phyloP scores from a whole-genome alignment of 1,140 invertebrate species.

The Lycorma delicatula region DNA sequence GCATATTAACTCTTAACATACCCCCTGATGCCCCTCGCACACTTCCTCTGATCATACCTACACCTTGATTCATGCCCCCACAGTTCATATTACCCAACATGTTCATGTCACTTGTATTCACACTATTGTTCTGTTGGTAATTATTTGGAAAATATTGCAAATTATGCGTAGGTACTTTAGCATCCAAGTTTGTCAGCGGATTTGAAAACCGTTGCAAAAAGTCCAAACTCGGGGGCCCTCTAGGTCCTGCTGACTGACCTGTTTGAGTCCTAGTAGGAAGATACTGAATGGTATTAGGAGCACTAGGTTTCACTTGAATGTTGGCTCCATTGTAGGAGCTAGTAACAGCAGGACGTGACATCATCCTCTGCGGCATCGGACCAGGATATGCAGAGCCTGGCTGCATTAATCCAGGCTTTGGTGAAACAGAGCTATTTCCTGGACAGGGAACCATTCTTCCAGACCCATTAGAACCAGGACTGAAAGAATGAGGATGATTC shows the following conservation, averaged over 20 bases:
- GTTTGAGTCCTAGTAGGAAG: conserved; percentile 79
- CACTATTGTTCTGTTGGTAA: conserved; percentile 25
- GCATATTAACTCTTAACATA: conserved; percentile 24
- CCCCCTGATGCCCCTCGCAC: conserved; percentile 20
- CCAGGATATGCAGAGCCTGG: conserved; percentile 17
- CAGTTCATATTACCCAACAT: conserved; percentile 14
- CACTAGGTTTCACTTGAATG: conserved; percentile 89
- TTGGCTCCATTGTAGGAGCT: conserved; percentile 71
- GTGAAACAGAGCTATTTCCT: conserved; percentile 35
- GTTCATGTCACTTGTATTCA: conserved; percentile 6
- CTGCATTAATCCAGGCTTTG: conserved; percentile 41
- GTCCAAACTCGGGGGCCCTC: conserved; percentile 82
- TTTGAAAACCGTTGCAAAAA: conserved; percentile 84
- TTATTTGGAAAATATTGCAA: conserved; percentile 63
- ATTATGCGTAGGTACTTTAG: conserved; percentile 60
- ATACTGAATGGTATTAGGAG: conserved; percentile 97
- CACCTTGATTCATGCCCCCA: conserved; percentile 18
- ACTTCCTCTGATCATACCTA: conserved; percentile 21
- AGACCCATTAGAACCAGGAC: conserved; percentile 38
- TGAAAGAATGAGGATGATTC: conserved; percentile 28
- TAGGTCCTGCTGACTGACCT: conserved; percentile 48
- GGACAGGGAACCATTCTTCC: conserved; percentile 21
- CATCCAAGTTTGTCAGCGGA: conserved; percentile 60
- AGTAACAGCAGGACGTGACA: conserved; percentile 37
- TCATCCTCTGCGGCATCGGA: conserved; percentile 21